Evolutionary conservation across 2,113 vertebrate genomes (phyloP).

Genomic region (Gulo gulo): DNA sequence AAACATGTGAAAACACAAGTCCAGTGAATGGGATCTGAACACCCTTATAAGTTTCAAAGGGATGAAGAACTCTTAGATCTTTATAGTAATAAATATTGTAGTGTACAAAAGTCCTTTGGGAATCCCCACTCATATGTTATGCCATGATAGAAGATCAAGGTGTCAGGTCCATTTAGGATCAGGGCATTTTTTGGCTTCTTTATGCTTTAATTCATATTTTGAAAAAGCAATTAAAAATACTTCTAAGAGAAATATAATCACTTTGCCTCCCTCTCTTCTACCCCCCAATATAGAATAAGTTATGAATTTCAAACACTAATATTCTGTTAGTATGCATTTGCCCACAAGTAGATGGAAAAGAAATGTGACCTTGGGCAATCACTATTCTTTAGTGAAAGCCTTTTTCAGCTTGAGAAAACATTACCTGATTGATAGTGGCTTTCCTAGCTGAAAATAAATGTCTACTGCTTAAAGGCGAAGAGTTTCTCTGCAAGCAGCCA

Average conservation of each 20-base stretch:
- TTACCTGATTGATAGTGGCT: conserved; percentile 65
- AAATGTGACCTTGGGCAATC: neutral
- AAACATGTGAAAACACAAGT: conserved; percentile 72
- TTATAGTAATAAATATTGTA: conserved; percentile 84
- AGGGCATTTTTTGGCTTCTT: conserved; percentile 78
- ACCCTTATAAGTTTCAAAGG: conserved; percentile 78
- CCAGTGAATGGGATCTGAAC: conserved; percentile 67
- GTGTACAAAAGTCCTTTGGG: conserved; percentile 77
- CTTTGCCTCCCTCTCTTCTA: neutral
- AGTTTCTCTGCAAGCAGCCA: neutral
- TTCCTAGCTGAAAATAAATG: conserved; percentile 54
- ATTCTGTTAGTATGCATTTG: conserved; percentile 7
- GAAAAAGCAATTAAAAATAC: conserved; percentile 65
- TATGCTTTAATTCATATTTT: conserved; percentile 74
- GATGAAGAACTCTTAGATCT: conserved; percentile 81
- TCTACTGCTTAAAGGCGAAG: conserved; percentile 28
- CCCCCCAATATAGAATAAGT: neutral
- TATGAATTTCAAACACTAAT: neutral
- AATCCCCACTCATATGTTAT: conserved; percentile 78
- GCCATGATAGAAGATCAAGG: conserved; percentile 80
- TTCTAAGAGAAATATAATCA: conserved; percentile 67
- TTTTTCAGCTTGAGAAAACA: conserved; percentile 61
- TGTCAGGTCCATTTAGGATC: conserved; percentile 85
- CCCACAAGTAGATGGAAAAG: conserved; percentile 32
- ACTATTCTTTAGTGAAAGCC: neutral